Evolutionary conservation across 1,140 invertebrate genomes (phyloP).

Genomic region (Pseudachorutes palmiensis): DNA sequence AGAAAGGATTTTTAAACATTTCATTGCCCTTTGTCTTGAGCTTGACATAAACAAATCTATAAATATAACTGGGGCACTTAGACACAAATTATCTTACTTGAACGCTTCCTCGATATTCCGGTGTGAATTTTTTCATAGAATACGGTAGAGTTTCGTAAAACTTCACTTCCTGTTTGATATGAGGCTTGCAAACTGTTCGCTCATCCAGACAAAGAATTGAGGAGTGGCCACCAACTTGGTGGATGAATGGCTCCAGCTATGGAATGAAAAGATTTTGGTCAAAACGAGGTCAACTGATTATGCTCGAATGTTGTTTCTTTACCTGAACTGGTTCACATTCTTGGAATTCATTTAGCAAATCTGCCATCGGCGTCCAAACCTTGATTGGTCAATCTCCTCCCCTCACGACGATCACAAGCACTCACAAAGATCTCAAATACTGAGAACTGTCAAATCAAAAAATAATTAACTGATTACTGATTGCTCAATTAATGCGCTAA

Average conservation of each 20-base stretch:
- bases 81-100: constrained; percentile 32
- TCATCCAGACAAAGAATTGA: constrained; percentile 52
- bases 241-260: constrained; percentile 48
- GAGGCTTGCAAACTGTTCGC: constrained; percentile 53
- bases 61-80: neutral
- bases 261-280: constrained; percentile 20
- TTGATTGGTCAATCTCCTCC: neutral
- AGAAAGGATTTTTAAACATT: no score
- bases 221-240: constrained; percentile 54
- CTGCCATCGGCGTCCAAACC: constrained; percentile 31
- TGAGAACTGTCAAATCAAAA: neutral
- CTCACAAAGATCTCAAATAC: neutral
- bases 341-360: constrained; percentile 37
- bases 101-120: constrained; percentile 46
- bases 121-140: constrained; percentile 48
- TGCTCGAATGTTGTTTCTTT: no score
- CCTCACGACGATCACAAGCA: neutral
- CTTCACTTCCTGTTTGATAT: constrained; percentile 49
- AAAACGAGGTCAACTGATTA: no score
- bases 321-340: constrained; percentile 38
- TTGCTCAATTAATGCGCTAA: neutral
- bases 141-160: constrained; percentile 52
- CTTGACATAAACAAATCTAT: constrained; percentile 3
- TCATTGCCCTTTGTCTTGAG: no score
- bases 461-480: neutral